phyloP scores from a whole-genome alignment of 2,888 invertebrate species.

The Flexamia atlantica region DNA sequence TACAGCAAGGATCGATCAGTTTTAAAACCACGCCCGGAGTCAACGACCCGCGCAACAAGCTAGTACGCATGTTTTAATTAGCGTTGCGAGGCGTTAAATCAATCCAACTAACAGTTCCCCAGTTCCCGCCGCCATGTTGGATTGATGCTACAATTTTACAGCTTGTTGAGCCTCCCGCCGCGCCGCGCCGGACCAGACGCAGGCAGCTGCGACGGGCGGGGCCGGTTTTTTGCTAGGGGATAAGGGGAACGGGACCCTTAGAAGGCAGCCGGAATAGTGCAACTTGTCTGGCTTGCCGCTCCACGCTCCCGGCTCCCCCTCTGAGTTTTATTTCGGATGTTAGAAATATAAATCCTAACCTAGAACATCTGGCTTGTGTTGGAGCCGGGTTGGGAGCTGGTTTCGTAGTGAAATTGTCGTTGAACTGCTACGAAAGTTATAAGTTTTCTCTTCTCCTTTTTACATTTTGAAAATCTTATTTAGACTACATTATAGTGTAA shows the following conservation, averaged over 20 bases:
- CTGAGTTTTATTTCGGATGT: neutral
- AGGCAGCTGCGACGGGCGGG: neutral
- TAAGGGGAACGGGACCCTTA: constrained; percentile 28
- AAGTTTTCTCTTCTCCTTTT: too few species aligned
- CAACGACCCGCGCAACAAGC: constrained; percentile 15
- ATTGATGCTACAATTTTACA: constrained; percentile 7
- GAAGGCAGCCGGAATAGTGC: neutral
- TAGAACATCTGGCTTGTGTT: constrained; percentile 24
- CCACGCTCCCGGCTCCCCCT: too few species aligned
- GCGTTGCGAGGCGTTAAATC: constrained; percentile 35
- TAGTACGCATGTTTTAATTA: constrained; percentile 45
- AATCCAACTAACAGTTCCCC: constrained; percentile 14
- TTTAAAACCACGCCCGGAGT: constrained; percentile 19
- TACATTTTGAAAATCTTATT: too few species aligned
- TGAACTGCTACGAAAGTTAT: too few species aligned
- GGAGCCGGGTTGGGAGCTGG: neutral
- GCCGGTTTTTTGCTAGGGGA: constrained; percentile 27
- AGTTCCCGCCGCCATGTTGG: neutral
- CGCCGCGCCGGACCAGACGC: neutral
- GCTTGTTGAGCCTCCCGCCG: constrained; percentile 12
- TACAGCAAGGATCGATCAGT: too few species aligned
- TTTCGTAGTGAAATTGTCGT: neutral
- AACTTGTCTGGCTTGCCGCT: constrained; percentile 19
- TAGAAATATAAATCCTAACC: constrained; percentile 22
- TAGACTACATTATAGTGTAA: too few species aligned